phyloP scores from a whole-genome alignment of 2,797 vertebrate genomes.

The Alcedo atthis region DNA sequence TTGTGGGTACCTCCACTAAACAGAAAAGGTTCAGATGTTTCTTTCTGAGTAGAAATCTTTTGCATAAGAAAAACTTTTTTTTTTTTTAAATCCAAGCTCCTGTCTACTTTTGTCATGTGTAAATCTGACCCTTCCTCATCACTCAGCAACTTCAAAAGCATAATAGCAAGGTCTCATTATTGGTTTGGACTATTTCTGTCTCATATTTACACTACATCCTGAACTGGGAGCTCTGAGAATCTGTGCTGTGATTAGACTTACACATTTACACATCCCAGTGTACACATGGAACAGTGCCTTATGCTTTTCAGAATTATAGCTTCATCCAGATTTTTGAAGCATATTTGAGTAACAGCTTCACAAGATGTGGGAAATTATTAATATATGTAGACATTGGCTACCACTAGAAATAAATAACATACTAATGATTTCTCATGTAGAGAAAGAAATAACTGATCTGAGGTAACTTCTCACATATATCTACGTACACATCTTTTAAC shows the following conservation, averaged over 20 bases:
- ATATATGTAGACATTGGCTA: not conserved
- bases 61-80: not conserved
- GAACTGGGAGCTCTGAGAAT: not conserved
- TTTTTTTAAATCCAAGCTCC: not conserved
- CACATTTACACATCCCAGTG: not conserved
- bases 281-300: not conserved
- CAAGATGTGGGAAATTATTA: not conserved
- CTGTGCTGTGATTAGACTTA: not conserved
- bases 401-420: not conserved
- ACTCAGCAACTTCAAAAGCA: not conserved
- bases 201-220: not conserved
- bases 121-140: not conserved
- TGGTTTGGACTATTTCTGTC: not conserved
- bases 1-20: not conserved
- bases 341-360: not conserved
- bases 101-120: not conserved
- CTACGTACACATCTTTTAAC: not conserved
- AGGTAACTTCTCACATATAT: not conserved
- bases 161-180: not conserved
- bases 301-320: not conserved
- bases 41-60: not conserved
- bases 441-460: not conserved
- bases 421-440: not conserved
- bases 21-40: not conserved
- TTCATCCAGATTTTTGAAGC: not conserved